Evolutionary conservation across 2,888 invertebrate species (phyloP).

Genomic region (Synanthedon tipuliformis): DNA sequence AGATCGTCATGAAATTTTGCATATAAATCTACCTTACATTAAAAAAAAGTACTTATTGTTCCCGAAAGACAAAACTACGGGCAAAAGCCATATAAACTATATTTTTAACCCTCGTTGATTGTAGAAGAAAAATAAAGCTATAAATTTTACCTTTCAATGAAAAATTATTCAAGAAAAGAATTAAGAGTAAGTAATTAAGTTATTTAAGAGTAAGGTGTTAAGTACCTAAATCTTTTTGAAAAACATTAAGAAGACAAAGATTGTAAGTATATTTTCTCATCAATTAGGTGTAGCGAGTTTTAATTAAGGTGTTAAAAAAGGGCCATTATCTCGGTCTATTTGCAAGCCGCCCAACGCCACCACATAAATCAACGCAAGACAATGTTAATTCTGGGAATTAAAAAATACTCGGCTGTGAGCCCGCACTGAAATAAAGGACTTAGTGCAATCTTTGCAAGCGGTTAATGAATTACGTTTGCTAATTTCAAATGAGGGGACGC

Average conservation of each 20-base stretch:
- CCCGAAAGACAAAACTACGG: too few species aligned
- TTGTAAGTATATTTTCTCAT: slow-evolving; percentile 25
- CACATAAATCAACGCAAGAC: slow-evolving; percentile 58
- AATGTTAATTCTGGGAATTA: slow-evolving; percentile 65
- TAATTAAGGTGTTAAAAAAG: slow-evolving; percentile 60
- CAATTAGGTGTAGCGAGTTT: slow-evolving; percentile 45
- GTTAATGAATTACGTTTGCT: slow-evolving; percentile 67
- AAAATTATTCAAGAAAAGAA: too few species aligned
- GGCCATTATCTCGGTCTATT: slow-evolving; percentile 57
- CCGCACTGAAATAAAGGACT: slow-evolving; percentile 58
- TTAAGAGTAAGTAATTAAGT: too few species aligned
- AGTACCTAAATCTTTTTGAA: background rate
- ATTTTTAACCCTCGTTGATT: too few species aligned
- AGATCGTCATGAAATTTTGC: too few species aligned
- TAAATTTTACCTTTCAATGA: too few species aligned
- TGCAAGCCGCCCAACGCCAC: slow-evolving; percentile 17
- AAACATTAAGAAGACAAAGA: slow-evolving; percentile 4
- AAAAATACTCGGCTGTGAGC: slow-evolving; percentile 53
- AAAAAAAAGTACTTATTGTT: too few species aligned
- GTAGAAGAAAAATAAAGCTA: too few species aligned
- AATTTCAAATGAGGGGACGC: slow-evolving; percentile 41
- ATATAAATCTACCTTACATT: too few species aligned
- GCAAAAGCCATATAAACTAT: too few species aligned
- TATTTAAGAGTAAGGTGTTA: background rate
- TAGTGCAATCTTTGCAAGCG: slow-evolving; percentile 54